A percentile compares a stretch with the other conserved stretches of the same genome.
Conservation (phyloP, 2,888 invertebrate species). For the Rhopalosiphum nymphaeae region DNA sequence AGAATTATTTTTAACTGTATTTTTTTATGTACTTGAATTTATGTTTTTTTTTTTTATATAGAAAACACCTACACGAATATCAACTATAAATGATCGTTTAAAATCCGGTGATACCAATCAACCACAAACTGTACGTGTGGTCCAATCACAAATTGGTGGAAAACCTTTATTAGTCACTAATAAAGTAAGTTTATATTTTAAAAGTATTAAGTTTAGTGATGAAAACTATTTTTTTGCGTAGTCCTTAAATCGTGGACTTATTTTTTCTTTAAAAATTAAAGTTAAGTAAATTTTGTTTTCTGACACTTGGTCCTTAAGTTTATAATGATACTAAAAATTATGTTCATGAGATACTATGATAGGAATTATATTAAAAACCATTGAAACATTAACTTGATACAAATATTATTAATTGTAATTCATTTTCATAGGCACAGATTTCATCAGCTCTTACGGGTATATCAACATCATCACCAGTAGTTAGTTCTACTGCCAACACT, state of each 20-base stretch:
- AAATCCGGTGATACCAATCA: constrained; percentile 44
- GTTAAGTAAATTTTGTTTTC: background rate
- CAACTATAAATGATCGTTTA: constrained; percentile 49
- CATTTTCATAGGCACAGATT: constrained; percentile 35
- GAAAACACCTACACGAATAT: constrained; percentile 50
- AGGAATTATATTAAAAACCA: background rate
- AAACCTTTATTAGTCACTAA: constrained; percentile 74
- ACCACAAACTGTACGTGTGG: constrained; percentile 56
- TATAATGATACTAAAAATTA: background rate
- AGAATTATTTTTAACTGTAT: background rate
- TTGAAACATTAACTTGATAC: background rate
- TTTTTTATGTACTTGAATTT: background rate
- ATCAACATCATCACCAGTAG: constrained; percentile 61
- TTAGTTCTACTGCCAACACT: constrained; percentile 67
- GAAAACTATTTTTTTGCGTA: background rate
- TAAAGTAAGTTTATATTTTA: constrained; percentile 26
- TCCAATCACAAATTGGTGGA: constrained; percentile 72
- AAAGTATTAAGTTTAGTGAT: background rate
- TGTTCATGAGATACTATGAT: background rate
- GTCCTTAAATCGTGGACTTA: background rate
- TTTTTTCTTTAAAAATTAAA: background rate
- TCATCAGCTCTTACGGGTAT: constrained; percentile 50
- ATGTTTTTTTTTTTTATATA: background rate
- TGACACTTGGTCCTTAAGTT: background rate
- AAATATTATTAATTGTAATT: background rate